These are phyloP conservation scores for Camponotus pennsylvanicus DNA, from an alignment of 1,140 invertebrate species.

Conservation along the genomic window DNA sequence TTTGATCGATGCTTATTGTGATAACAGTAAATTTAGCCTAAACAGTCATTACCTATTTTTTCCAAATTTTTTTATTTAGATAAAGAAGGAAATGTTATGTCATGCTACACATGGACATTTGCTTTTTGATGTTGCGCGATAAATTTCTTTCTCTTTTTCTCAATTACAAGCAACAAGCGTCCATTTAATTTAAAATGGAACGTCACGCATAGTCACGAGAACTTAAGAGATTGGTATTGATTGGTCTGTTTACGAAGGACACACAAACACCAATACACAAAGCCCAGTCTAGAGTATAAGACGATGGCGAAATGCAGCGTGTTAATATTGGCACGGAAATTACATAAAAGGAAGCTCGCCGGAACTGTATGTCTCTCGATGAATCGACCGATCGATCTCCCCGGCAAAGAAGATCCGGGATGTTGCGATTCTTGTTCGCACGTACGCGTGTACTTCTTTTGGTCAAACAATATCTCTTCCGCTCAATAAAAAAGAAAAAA, in stretches of 20 bases:
- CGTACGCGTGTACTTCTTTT: neutral
- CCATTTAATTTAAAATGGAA: slow-evolving; percentile 51
- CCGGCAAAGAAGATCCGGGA: slow-evolving; percentile 44
- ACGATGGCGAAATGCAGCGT: slow-evolving; percentile 81
- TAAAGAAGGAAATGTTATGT: slow-evolving; percentile 6
- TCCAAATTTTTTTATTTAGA: too few relatives aligned
- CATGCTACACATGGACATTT: neutral
- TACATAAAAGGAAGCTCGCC: slow-evolving; percentile 84
- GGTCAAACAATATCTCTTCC: slow-evolving; percentile 14
- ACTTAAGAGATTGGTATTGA: slow-evolving; percentile 85
- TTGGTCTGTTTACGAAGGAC: slow-evolving; percentile 85
- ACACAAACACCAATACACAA: slow-evolving; percentile 81
- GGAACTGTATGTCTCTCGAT: slow-evolving; percentile 77
- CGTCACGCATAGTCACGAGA: slow-evolving; percentile 21
- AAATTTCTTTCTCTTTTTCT: slow-evolving; percentile 10
- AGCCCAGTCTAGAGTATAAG: slow-evolving; percentile 75
- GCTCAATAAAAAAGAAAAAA: neutral
- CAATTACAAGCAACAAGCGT: slow-evolving; percentile 17
- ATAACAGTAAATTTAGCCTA: too few relatives aligned
- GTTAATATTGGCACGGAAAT: slow-evolving; percentile 85
- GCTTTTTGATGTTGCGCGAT: slow-evolving; percentile 19
- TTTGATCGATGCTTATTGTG: too few relatives aligned
- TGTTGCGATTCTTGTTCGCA: slow-evolving; percentile 31
- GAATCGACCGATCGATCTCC: slow-evolving; percentile 77
- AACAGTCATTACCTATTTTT: too few relatives aligned